Conservation (phyloP, 2,888 invertebrate species). For the Odontocolon sp. region DNA sequence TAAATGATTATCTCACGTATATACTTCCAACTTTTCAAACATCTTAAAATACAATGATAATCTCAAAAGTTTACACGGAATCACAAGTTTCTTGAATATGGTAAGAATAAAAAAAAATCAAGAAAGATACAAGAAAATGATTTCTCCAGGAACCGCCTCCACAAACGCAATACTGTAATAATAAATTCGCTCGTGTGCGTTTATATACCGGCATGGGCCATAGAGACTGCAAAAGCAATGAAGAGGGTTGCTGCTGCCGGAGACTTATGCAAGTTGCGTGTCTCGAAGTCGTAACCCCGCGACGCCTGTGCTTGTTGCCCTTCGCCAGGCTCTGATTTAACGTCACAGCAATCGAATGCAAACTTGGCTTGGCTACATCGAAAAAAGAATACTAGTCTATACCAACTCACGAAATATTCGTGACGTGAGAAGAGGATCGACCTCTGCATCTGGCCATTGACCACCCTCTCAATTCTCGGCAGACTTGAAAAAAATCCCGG, state of each 20-base stretch:
- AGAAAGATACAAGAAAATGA: neutral
- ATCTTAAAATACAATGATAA: too few species aligned
- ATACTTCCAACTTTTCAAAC: too few species aligned
- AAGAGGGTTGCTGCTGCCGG: slow-evolving; percentile 35
- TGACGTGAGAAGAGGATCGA: slow-evolving; percentile 16
- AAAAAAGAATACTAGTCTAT: neutral
- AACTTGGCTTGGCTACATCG: slow-evolving; percentile 59
- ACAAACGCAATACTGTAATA: slow-evolving; percentile 29
- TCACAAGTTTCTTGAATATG: neutral
- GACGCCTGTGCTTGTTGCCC: slow-evolving; percentile 79
- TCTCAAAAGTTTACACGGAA: neutral
- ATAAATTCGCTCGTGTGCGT: slow-evolving; percentile 41
- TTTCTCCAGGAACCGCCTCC: neutral
- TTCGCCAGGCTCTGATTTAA: slow-evolving; percentile 79
- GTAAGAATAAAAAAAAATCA: neutral
- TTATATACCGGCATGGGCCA: slow-evolving; percentile 37
- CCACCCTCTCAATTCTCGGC: too few species aligned
- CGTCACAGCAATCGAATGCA: slow-evolving; percentile 76
- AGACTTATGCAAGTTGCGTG: slow-evolving; percentile 78
- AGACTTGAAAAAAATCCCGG: too few species aligned
- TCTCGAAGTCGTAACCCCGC: slow-evolving; percentile 77
- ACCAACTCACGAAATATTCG: slow-evolving; percentile 19
- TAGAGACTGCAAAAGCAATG: slow-evolving; percentile 25
- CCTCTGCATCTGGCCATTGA: slow-evolving; percentile 19
- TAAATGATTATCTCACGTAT: too few species aligned